Conservation (phyloP, 2,113 vertebrate genomes). For the Rhipidura dahli region DNA sequence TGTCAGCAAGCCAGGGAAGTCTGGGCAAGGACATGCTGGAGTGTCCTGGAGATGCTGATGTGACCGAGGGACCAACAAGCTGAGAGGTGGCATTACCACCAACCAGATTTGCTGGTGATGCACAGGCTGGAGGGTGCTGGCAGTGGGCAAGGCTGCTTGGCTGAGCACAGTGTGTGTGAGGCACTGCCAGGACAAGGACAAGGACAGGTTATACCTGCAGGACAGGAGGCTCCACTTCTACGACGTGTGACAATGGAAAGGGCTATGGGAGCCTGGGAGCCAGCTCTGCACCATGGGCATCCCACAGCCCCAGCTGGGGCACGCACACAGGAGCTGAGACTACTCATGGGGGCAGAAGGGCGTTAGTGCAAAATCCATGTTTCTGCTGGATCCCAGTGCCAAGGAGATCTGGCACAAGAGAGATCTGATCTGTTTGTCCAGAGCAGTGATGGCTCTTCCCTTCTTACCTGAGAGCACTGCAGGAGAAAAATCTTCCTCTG, state of each 20-base stretch:
- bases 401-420: neutral
- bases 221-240: neutral
- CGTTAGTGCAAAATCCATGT: neutral
- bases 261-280: neutral
- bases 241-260: fast-evolving
- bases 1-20: neutral
- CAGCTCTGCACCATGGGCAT: neutral
- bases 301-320: neutral
- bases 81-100: neutral
- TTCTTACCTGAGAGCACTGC: neutral
- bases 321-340: fast-evolving
- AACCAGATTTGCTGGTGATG: neutral
- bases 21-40: neutral
- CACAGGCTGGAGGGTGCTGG: neutral
- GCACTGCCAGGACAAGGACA: fast-evolving
- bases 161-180: fast-evolving
- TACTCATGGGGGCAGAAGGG: neutral
- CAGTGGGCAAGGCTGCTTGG: fast-evolving
- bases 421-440: neutral
- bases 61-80: neutral
- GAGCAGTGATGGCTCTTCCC: neutral
- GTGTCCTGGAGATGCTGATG: neutral
- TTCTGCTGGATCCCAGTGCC: neutral
- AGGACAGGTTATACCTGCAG: constrained; percentile 14
- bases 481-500: neutral